Evolutionary conservation across 1,140 invertebrate species (phyloP), one percentile per base, ranked within the genome.

Genomic region (Goniozus legneri): DNA sequence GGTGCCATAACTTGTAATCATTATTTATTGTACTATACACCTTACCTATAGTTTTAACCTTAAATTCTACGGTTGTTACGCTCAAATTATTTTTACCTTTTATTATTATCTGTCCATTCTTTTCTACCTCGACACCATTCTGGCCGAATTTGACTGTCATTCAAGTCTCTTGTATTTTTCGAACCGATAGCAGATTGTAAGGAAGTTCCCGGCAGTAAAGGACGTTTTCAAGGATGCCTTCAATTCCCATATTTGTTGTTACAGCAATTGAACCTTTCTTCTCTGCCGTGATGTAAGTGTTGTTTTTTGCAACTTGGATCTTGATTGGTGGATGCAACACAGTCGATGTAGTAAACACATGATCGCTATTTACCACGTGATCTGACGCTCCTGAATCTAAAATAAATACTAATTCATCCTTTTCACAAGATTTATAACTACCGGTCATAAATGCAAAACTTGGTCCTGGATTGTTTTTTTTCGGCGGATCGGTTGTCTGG

Each of bases 1-100:
- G 44, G 55, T 66, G 62, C 64, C 63, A 70, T 50, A 71, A 56
- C 38, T 62, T 30, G 50, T 72, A 69, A 56, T 43, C 54, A 44
- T 49, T 42, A 31, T 46, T 53, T 21, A 16, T 42, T 20, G 13
- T 35, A 30, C 16, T 48, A 30, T 38, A 56, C 27, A 37, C 22
- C 51, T 56, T 19, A 55, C n/a, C n/a, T n/a, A n/a, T n/a, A n/a
- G n/a, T n/a, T n/a, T n/a, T n/a, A n/a, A n/a, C n/a, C n/a, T n/a
- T n/a, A n/a, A n/a, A n/a, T n/a, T n/a, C n/a, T n/a, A n/a, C n/a
- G n/a, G n/a, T n/a, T n/a, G n/a, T n/a, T n/a, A n/a, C n/a, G n/a
- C n/a, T n/a, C n/a, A n/a, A n/a, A n/a, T n/a, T n/a, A n/a, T n/a
- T n/a, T n/a, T n/a, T n/a, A 20, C 38, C 8, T n/a, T 38, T 27